Percentiles rank a stretch among this genome's conserved stretches.
Evolutionary conservation across 2,113 vertebrate species (phyloP).

Genomic region (Pollachius pollachius): DNA sequence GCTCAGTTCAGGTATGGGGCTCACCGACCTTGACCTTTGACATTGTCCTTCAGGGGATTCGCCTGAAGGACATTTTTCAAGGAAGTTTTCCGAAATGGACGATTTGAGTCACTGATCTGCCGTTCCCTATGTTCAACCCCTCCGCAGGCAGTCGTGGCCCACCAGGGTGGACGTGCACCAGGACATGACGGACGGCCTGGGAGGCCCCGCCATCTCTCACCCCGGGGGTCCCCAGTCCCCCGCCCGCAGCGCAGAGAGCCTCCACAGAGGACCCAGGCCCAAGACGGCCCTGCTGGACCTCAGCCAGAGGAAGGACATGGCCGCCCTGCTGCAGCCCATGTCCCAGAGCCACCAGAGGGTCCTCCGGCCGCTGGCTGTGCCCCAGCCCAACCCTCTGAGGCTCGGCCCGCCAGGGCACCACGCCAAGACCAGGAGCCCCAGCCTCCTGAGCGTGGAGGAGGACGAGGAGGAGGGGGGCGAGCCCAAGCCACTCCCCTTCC

Average conservation of each 20-base stretch:
- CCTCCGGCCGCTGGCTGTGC: slow-evolving; percentile 48
- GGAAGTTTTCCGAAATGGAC: no score
- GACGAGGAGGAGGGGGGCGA: slow-evolving; percentile 90
- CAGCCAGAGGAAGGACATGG: slow-evolving; percentile 53
- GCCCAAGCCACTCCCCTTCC: slow-evolving; percentile 71
- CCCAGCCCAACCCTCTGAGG: slow-evolving; percentile 58
- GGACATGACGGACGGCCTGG: slow-evolving; percentile 92
- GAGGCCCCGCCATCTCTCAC: slow-evolving; percentile 86
- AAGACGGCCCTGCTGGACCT: slow-evolving; percentile 83
- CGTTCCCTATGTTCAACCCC: slow-evolving; percentile 2
- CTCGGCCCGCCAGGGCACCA: slow-evolving; percentile 43
- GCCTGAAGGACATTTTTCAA: no score
- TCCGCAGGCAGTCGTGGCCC: slow-evolving; percentile 92
- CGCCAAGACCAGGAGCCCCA: slow-evolving; percentile 76
- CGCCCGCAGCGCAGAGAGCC: slow-evolving; percentile 85
- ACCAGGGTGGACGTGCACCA: slow-evolving; percentile 94
- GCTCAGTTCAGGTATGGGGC: slow-evolving; percentile 89
- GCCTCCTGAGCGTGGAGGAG: slow-evolving; percentile 93
- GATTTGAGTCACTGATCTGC: neutral
- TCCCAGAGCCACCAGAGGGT: slow-evolving; percentile 59
- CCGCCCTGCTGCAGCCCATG: neutral
- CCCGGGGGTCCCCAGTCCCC: slow-evolving; percentile 85
- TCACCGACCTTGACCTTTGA: neutral
- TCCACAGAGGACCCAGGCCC: slow-evolving; percentile 88
- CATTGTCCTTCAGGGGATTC: no score